A percentile compares a stretch with the other conserved stretches of the same genome.
phyloP scores from a whole-genome alignment of 2,888 invertebrate genomes.

The Agrotis segetum region DNA sequence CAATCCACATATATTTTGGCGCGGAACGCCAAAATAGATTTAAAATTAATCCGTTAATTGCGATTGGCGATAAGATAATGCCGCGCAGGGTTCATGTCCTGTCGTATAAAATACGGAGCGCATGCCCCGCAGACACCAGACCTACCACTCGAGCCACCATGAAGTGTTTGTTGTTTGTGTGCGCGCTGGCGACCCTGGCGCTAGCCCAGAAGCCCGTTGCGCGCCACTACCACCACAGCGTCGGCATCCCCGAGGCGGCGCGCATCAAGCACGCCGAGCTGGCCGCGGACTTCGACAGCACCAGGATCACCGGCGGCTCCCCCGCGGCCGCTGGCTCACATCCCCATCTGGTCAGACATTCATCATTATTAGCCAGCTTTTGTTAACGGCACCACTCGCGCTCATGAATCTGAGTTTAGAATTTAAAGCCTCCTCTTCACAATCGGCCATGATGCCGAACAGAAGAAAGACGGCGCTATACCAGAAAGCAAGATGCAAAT shows the following conservation, averaged over 20 bases:
- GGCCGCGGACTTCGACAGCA: constrained; percentile 60
- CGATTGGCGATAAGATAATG: constrained; percentile 35
- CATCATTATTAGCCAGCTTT: neutral
- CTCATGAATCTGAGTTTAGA: no score
- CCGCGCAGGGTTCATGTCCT: neutral
- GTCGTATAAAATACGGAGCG: constrained; percentile 20
- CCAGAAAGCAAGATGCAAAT: no score
- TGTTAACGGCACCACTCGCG: no score
- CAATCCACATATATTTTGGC: neutral
- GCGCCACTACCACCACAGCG: constrained; percentile 63
- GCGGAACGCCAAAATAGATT: constrained; percentile 36
- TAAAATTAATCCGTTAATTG: constrained; percentile 13
- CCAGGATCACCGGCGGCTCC: constrained; percentile 54
- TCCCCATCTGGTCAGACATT: constrained; percentile 35
- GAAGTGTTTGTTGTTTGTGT: constrained; percentile 38
- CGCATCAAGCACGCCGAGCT: constrained; percentile 61
- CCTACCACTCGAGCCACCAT: constrained; percentile 28
- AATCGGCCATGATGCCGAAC: no score
- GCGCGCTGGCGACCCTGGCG: constrained; percentile 26
- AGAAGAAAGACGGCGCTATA: no score
- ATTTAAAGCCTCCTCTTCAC: no score
- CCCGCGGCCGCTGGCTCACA: constrained; percentile 25
- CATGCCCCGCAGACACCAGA: neutral
- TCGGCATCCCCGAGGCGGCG: constrained; percentile 61
- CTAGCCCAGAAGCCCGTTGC: constrained; percentile 31